Conservation (phyloP, 2,888 invertebrate species). For the Pardosa pseudoannulata region DNA sequence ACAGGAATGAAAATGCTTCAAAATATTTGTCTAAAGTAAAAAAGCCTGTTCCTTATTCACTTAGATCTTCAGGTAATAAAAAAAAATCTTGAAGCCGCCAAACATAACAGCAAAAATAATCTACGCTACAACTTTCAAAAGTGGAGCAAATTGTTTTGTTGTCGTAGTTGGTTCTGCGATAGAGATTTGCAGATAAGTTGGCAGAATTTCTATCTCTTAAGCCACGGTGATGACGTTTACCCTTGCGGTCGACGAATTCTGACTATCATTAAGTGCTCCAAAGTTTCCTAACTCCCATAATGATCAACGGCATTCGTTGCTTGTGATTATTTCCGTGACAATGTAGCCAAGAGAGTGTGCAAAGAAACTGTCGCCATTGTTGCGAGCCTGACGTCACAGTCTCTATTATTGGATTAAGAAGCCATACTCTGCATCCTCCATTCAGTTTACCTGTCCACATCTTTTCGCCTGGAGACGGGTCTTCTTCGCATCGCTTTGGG, state of each 20-base stretch:
- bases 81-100: background rate
- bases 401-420: conserved; percentile 70
- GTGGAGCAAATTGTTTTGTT: background rate
- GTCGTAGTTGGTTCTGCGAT: background rate
- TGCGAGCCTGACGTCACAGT: conserved; percentile 53
- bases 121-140: background rate
- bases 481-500: conserved; percentile 33
- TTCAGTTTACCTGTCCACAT: conserved; percentile 62
- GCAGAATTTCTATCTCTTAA: background rate
- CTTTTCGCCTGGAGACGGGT: conserved; percentile 34
- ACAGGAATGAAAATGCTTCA: too few relatives aligned
- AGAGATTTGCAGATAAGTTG: background rate
- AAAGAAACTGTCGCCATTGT: conserved; percentile 60
- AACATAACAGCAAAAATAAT: background rate
- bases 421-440: conserved; percentile 32
- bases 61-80: too few relatives aligned
- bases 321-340: conserved; percentile 44
- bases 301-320: background rate
- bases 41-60: too few relatives aligned
- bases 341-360: conserved; percentile 45
- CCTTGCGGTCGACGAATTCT: background rate
- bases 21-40: too few relatives aligned
- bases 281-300: background rate
- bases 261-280: background rate
- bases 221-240: background rate